Evolutionary conservation across 2,888 invertebrate species (phyloP), one percentile per base, ranked within the genome.

Genomic region (Dioctria linearis): DNA sequence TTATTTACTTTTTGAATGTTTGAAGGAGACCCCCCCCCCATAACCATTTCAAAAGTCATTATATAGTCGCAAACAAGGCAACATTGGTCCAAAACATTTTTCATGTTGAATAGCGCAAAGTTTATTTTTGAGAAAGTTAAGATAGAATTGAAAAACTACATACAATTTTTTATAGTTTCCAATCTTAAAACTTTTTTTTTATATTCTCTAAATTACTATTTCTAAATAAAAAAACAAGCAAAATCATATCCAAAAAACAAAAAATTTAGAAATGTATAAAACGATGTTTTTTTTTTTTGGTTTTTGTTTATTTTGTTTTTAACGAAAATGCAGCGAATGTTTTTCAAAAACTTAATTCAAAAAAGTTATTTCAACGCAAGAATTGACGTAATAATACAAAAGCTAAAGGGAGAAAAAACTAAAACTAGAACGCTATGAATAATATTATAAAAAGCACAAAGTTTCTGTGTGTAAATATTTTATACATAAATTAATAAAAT

Each of bases 391-490:
- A 65, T 65, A 11, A 42, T 42, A 65, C 25, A 25, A 1, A 25
- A 25, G 25, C 25, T 25, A 25, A n/a, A 25, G 25, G 42, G 40
- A 65, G 40, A 65, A 42, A 65, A 65, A 65, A 65, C 42, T 65
- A 42, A 40, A 65, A 25, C 25, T 65, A 65, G 40, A 42, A 65
- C 65, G 65, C 65, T 65, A 65, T 42, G 42, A n/a, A 13, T 65
- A 65, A 65, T n/a, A 65, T 65, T 65, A 65, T 13, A 42, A 11
- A 11, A 65, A 65, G 65, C 65, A 65, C 65, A 65, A 65, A 42
- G 13, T 67, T 9, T 67, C 13, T 67, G 37, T 67, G 37, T 67
- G 67, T 67, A 67, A 67, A 67, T 67, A 67, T 49, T 8, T 67
- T 65, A 65, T 11, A 25, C 25, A 25, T 25, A 25, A 25, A 25